Evolutionary conservation across 2,888 invertebrate species (phyloP).

Genomic region (Drosophila gaucha): DNA sequence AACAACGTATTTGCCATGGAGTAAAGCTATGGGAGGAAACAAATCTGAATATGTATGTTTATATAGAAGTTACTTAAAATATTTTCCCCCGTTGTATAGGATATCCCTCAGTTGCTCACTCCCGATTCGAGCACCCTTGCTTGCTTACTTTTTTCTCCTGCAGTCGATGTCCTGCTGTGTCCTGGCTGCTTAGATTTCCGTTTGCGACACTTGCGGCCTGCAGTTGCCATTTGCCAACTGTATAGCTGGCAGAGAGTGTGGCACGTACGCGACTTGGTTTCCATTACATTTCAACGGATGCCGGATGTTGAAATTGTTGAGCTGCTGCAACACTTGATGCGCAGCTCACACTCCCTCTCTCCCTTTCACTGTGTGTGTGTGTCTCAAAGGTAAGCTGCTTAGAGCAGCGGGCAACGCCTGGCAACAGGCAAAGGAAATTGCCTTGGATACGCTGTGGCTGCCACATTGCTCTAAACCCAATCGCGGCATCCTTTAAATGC

Average conservation of each 20-base stretch:
- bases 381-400: constrained; percentile 61
- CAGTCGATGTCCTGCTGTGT: constrained; percentile 61
- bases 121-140: neutral
- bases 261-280: constrained; percentile 60
- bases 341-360: constrained; percentile 15
- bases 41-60: neutral
- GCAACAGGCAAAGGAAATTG: constrained; percentile 45
- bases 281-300: constrained; percentile 78
- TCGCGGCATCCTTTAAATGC: constrained; percentile 64
- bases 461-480: constrained; percentile 46
- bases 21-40: neutral
- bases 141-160: neutral
- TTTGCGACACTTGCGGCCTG: constrained; percentile 56
- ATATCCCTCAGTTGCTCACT: neutral
- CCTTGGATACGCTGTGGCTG: constrained; percentile 49
- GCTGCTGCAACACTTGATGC: constrained; percentile 48
- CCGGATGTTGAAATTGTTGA: constrained; percentile 77
- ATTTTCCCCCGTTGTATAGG: neutral
- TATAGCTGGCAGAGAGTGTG: constrained; percentile 57
- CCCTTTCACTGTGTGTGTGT: neutral
- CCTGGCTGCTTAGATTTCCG: constrained; percentile 64
- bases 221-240: constrained; percentile 53
- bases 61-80: neutral
- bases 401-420: constrained; percentile 28
- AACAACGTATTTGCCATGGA: neutral